Evolutionary conservation across 2,888 invertebrate genomes (phyloP), one percentile per base, ranked within the genome.

Genomic region (Salticus scenicus): DNA sequence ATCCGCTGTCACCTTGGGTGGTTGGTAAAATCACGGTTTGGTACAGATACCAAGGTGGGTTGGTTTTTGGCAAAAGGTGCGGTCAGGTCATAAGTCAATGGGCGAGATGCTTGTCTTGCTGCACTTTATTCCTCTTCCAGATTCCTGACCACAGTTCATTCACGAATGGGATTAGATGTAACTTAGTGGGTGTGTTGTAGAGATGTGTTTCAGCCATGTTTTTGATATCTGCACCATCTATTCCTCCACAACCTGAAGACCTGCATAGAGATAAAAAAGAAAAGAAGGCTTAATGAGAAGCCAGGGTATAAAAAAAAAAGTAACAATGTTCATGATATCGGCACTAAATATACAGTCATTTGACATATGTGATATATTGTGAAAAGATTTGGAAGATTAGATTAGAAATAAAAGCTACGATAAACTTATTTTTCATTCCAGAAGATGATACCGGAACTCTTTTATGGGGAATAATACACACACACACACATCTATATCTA

Each of bases 61-160:
- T 31, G 67, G 67, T 67, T n/a, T 37, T 74, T 47, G 27, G n/a
- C 10, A 24, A 41, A 27, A 70, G 74, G 74, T 69, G 81, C 74
- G 81, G 81, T 66, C 63, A 57, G 81, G 81, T 81, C 81, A 81
- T 33, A 41, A 70, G 81, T 75, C 81, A 75, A 75, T 69, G 75
- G 75, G 81, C 70, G 75, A 69, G 74, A 75, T 69, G 42, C 75
- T 81, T 75, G 81, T 81, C 70, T 63, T 37, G 33, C 20, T 17
- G 75, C 31, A 31, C 70, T 57, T 28, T 75, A n/a, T 74, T 64
- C 74, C 70, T 69, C 69, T 33, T 42, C 31, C 24, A 27, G 33
- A 31, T 67, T 33, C 24, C 20, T n/a, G 20, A 63, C 63, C 51
- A 12, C 42, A 20, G 30, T 71, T 41, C 47, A 33, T 70, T 71